These are phyloP conservation scores for Lineus longissimus DNA, from an alignment of 1,140 invertebrate genomes.

Conservation along the genomic window DNA sequence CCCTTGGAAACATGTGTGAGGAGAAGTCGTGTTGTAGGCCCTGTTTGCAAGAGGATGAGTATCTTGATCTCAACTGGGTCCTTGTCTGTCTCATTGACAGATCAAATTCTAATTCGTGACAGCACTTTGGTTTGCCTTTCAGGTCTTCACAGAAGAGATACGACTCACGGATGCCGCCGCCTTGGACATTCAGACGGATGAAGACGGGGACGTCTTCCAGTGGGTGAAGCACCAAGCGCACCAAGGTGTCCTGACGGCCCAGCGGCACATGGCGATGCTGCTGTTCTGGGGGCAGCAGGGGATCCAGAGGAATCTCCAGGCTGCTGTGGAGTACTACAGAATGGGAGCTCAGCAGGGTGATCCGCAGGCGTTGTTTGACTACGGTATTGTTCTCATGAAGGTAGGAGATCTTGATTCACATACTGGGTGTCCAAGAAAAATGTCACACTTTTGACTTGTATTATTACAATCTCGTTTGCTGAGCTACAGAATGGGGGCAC, in stretches of 20 bases:
- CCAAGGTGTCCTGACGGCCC: constrained; percentile 41
- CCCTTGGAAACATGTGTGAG: too few species aligned
- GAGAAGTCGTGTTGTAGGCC: too few species aligned
- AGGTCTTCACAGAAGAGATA: constrained; percentile 47
- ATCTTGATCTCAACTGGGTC: too few species aligned
- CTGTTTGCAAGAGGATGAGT: too few species aligned
- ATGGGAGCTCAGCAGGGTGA: constrained; percentile 33
- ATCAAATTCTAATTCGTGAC: too few species aligned
- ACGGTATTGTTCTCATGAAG: constrained; percentile 39
- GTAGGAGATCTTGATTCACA: constrained; percentile 20
- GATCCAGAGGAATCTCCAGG: constrained; percentile 36
- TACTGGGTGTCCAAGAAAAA: too few species aligned
- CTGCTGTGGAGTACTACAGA: constrained; percentile 36
- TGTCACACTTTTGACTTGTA: too few species aligned
- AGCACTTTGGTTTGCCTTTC: neutral
- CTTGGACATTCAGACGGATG: constrained; percentile 43
- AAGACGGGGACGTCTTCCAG: constrained; percentile 48
- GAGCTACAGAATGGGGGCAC: too few species aligned
- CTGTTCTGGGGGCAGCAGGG: constrained; percentile 46
- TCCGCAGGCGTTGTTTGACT: constrained; percentile 37
- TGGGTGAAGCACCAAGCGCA: constrained; percentile 50
- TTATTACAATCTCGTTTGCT: too few species aligned
- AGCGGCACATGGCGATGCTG: constrained; percentile 33
- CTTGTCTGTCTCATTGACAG: too few species aligned
- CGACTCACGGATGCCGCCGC: constrained; percentile 41